Evolutionary conservation across 2,113 vertebrate genomes (phyloP).

Genomic region (Bombycilla garrulus): DNA sequence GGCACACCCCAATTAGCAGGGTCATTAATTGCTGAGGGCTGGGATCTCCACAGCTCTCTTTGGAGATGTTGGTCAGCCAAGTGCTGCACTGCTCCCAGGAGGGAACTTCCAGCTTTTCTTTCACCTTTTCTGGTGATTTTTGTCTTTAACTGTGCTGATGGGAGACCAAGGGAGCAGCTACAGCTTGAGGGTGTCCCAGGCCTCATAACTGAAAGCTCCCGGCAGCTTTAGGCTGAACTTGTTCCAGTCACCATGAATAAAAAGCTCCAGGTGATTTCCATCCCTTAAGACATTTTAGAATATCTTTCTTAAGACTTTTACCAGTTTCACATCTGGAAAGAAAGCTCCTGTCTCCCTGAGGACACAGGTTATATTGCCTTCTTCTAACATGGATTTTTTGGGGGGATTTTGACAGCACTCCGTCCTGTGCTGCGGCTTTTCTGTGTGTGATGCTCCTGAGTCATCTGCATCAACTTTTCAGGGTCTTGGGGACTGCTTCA

Average conservation of each 20-base stretch:
- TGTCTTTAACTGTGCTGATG: not conserved
- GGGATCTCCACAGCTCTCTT: not conserved
- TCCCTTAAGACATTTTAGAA: not conserved
- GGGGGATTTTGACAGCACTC: not conserved
- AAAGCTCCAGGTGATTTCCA: not conserved
- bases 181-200: not conserved
- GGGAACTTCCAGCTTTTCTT: not conserved
- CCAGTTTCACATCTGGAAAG: not conserved
- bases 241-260: not conserved
- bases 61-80: not conserved
- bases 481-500: not conserved
- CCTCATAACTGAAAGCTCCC: not conserved
- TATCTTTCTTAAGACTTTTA: not conserved
- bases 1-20: not conserved
- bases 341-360: not conserved
- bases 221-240: not conserved
- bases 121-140: not conserved
- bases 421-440: not conserved
- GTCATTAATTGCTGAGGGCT: not conserved
- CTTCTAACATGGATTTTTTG: fast-evolving
- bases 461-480: not conserved
- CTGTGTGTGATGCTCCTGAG: not conserved
- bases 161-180: not conserved
- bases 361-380: not conserved
- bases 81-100: not conserved